phyloP scores from a whole-genome alignment of 2,888 invertebrate species.

The Rhimphoctona megacephalus region DNA sequence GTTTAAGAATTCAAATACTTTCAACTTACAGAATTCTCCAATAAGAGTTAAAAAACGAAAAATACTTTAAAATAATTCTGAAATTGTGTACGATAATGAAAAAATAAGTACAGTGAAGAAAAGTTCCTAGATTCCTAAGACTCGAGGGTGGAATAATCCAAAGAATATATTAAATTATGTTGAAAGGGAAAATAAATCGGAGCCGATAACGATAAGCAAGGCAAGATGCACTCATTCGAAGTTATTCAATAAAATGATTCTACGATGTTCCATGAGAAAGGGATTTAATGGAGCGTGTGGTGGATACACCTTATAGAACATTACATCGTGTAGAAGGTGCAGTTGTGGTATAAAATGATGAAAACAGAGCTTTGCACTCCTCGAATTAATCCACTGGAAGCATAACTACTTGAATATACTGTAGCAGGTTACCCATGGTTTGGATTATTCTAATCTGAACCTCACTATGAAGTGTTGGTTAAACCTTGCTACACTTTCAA shows the following conservation, averaged over 20 bases:
- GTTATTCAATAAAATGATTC: conserved; percentile 20
- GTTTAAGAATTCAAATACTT: background rate
- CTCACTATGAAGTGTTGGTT: background rate
- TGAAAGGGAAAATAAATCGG: conserved; percentile 1
- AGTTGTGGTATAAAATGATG: conserved; percentile 39
- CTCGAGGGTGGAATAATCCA: background rate
- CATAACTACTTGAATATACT: conserved; percentile 18
- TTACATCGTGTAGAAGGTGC: background rate
- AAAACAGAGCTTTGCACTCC: conserved; percentile 19
- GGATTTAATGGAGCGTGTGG: conserved; percentile 28
- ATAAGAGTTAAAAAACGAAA: too few relatives aligned
- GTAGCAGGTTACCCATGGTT: background rate
- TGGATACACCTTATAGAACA: conserved; percentile 24
- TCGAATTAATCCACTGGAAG: conserved; percentile 18
- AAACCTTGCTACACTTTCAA: background rate
- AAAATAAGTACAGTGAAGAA: background rate
- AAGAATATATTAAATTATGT: conserved; percentile 18
- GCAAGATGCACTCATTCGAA: background rate
- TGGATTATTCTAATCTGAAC: background rate
- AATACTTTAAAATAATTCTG: background rate
- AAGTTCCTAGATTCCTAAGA: background rate
- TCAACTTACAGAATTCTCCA: background rate
- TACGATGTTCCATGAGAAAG: conserved; percentile 19
- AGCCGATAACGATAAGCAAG: conserved; percentile 27
- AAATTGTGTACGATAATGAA: background rate